These are phyloP conservation scores for Malthinus seriepunctatus DNA, from an alignment of 2,888 invertebrate genomes.

Conservation along the genomic window DNA sequence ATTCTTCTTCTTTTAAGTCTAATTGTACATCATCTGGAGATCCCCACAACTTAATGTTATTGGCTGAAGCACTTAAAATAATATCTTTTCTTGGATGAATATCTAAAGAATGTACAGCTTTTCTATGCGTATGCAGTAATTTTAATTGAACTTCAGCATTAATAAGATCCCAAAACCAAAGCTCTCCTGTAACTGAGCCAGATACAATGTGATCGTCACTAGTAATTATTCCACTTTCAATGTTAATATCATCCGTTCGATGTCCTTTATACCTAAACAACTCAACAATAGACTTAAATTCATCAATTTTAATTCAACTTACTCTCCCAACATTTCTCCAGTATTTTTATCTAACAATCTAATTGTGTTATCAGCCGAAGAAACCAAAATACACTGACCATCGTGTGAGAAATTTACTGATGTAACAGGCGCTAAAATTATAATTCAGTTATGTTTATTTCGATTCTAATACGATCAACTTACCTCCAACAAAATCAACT, in stretches of 20 bases:
- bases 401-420: constrained; percentile 87
- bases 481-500: constrained; percentile 83
- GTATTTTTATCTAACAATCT: constrained; percentile 87
- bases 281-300: background rate
- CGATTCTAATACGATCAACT: constrained; percentile 33
- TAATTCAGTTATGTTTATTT: background rate
- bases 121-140: constrained; percentile 57
- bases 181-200: constrained; percentile 85
- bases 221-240: constrained; percentile 84
- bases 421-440: constrained; percentile 70
- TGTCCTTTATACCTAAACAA: constrained; percentile 78
- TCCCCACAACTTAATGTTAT: constrained; percentile 73
- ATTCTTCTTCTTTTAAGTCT: background rate
- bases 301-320: constrained; percentile 37
- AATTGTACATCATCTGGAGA: constrained; percentile 37
- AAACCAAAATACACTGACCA: constrained; percentile 86
- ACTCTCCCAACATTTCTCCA: constrained; percentile 75
- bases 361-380: constrained; percentile 81
- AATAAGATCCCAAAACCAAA: constrained; percentile 90
- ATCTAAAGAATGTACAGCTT: constrained; percentile 76
- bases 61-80: constrained; percentile 74
- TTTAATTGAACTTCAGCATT: constrained; percentile 65
- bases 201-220: constrained; percentile 86
- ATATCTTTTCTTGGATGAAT: constrained; percentile 78
- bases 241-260: constrained; percentile 76